These are phyloP conservation scores for Rafetus swinhoei DNA, from an alignment of 2,113 vertebrate species.

Conservation along the genomic window DNA sequence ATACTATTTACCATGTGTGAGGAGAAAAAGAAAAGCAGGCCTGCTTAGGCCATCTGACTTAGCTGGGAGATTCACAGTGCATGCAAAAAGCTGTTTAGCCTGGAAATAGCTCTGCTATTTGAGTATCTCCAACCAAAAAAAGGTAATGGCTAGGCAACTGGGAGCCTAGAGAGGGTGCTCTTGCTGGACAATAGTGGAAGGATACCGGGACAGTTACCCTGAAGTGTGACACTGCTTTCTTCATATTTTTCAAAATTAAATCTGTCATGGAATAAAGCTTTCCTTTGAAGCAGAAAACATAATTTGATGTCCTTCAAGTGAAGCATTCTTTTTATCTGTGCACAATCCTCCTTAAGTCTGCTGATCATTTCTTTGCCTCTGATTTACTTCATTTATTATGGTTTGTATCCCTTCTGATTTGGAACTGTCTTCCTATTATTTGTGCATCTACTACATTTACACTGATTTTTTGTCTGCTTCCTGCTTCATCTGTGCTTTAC, in stretches of 20 bases:
- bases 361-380: background rate
- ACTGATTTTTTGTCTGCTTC: background rate
- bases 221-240: background rate
- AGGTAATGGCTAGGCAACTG: background rate
- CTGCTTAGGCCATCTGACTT: background rate
- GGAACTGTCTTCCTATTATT: background rate
- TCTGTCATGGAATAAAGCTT: background rate
- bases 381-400: background rate
- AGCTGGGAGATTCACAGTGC: background rate
- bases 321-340: background rate
- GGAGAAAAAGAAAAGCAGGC: background rate
- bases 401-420: background rate
- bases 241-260: background rate
- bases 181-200: background rate
- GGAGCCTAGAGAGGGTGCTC: background rate
- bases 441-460: background rate
- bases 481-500: background rate
- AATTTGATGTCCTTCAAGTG: background rate
- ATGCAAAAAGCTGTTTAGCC: background rate
- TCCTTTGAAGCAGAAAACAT: constrained; percentile 10
- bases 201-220: background rate
- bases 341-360: background rate
- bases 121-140: background rate
- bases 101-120: background rate
- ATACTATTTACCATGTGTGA: background rate